Base-by-base conservation (phyloP, 2,113 vertebrate genomes). In the Oncorhynchus keta region DNA sequence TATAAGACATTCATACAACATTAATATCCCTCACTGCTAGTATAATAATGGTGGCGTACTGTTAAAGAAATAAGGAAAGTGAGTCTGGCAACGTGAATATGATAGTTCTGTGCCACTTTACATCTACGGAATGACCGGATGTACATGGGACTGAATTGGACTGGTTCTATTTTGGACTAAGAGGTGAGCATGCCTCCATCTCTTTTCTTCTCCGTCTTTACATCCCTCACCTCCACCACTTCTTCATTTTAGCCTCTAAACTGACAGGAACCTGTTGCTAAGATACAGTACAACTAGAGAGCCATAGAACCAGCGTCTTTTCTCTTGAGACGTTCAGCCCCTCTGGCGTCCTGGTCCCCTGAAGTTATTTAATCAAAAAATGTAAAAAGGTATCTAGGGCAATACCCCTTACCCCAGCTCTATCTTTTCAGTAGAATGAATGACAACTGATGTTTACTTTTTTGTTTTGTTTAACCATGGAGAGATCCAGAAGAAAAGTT, bases 261-360 rank as follows among this genome's bases (percentile, higher is more conserved):
- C 64, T 83, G 81, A 80, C 81, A 69, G 80, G 71, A 86, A 88
- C 83, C 87, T 79, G 89, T 92, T 91, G 89, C 90, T 90, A 90
- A 90, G 90, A 85, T 81, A 92, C 89, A 28, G 77, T 59, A 77
- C 79, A 68, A 35, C 26, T 35, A 68, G 14, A 68, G 65, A 32
- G 30, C 32, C 8, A n/a, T 35, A 28, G 67, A 68, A 35, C 30
- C 67, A n/a, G 20, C 30, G 16, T 68, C 18, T 68, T 3, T 66
- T 66, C 28, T 32, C 28, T 35, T 35, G 32, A 35, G 18, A 3
- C 18, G 14, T 62, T 16, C 67, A 68, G 18, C 67, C 67, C 32
- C 32, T 8, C 32, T 35, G 14, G 67, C 67, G 18, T 32, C 67
- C 67, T 68, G 67, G 28, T 68, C 32, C 5, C 4, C 16, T 62